phyloP scores from a whole-genome alignment of 1,140 invertebrate genomes.

The Drosophila sechellia region DNA sequence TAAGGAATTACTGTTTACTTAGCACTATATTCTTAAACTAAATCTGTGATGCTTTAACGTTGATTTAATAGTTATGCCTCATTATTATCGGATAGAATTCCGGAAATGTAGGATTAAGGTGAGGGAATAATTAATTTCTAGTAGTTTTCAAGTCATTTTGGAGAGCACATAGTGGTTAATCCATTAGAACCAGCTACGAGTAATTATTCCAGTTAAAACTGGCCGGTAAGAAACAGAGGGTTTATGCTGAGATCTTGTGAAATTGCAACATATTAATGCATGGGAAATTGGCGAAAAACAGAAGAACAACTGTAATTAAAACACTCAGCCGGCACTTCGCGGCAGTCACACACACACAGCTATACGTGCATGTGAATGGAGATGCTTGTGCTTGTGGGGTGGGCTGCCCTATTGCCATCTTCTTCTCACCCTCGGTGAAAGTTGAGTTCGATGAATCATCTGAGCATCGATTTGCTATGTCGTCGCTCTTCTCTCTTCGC shows the following conservation, averaged over 20 bases:
- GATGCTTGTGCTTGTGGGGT: conserved; percentile 17
- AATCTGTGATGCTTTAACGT: too few species aligned
- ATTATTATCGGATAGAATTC: too few species aligned
- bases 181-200: background rate
- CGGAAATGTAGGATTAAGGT: too few species aligned
- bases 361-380: conserved; percentile 48
- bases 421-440: conserved; percentile 53
- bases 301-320: background rate
- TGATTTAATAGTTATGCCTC: too few species aligned
- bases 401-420: background rate
- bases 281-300: background rate
- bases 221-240: too few species aligned
- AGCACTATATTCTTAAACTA: too few species aligned
- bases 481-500: conserved; percentile 1
- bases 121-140: too few species aligned
- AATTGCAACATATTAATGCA: background rate
- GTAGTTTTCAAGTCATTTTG: too few species aligned
- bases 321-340: conserved; percentile 4
- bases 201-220: too few species aligned
- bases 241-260: background rate
- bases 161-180: too few species aligned
- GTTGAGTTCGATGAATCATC: conserved; percentile 57
- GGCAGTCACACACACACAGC: background rate
- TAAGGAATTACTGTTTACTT: too few species aligned
- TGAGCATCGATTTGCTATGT: conserved; percentile 28